Conservation (phyloP, 1,140 invertebrate species). For the Atta cephalotes region DNA sequence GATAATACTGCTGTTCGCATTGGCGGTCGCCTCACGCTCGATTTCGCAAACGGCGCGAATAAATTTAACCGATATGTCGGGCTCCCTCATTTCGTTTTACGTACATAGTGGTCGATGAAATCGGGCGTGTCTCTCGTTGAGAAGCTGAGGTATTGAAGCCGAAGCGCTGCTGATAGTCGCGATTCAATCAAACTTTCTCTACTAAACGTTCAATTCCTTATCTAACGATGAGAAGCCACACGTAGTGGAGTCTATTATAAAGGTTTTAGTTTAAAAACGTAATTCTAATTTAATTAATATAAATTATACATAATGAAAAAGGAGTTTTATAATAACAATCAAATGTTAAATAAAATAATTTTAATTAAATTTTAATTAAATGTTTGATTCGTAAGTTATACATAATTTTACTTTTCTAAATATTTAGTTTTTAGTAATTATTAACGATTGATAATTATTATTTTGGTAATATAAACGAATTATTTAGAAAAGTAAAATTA, state of each 20-base stretch:
- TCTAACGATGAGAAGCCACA: neutral
- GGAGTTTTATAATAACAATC: no score
- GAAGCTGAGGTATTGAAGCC: conserved; percentile 20
- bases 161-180: neutral
- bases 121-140: conserved; percentile 16
- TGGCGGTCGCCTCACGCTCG: conserved; percentile 29
- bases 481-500: no score
- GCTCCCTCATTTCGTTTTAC: conserved; percentile 31
- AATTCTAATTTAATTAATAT: neutral
- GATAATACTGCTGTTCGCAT: conserved; percentile 3
- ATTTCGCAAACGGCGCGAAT: conserved; percentile 48
- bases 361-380: no score
- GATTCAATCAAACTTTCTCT: conserved; percentile 52
- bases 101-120: conserved; percentile 27
- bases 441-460: no score
- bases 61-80: conserved; percentile 43
- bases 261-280: neutral
- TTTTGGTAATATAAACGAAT: no score
- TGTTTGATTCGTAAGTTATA: no score
- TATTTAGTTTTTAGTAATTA: no score
- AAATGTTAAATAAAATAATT: no score
- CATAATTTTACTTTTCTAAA: no score
- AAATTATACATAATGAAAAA: neutral
- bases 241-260: neutral
- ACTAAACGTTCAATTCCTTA: conserved; percentile 28